A percentile compares a stretch with the other conserved stretches of the same genome.
Conservation (phyloP, 2,888 invertebrate genomes). For the Eutolmus rufibarbis region DNA sequence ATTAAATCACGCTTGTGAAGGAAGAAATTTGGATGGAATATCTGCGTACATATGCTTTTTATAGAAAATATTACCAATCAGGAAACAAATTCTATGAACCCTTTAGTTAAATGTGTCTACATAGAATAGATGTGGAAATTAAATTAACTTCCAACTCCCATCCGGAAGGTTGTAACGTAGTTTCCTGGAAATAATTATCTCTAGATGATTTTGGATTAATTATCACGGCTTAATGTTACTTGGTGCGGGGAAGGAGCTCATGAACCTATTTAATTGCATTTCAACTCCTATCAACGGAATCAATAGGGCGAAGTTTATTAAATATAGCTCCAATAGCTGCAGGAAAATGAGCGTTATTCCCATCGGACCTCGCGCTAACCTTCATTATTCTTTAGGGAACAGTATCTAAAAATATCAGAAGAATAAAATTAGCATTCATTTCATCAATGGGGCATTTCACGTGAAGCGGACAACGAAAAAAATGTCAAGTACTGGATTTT, state of each 20-base stretch:
- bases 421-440: not conserved
- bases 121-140: not conserved
- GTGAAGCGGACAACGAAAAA: no score
- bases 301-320: not conserved
- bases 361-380: not conserved
- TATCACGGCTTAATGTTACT: not conserved
- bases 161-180: not conserved
- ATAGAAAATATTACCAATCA: not conserved
- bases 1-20: not conserved
- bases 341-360: not conserved
- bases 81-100: not conserved
- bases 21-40: not conserved
- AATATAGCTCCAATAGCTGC: not conserved
- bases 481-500: no score
- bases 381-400: not conserved
- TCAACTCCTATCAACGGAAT: not conserved
- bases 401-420: not conserved
- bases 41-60: not conserved
- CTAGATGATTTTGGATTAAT: not conserved
- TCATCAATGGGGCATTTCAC: no score
- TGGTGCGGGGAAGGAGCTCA: not conserved
- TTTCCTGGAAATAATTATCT: not conserved
- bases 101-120: not conserved
- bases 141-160: not conserved
- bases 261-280: not conserved